Base-by-base conservation (phyloP, 1,140 invertebrate species). In the Drosophila varians region DNA sequence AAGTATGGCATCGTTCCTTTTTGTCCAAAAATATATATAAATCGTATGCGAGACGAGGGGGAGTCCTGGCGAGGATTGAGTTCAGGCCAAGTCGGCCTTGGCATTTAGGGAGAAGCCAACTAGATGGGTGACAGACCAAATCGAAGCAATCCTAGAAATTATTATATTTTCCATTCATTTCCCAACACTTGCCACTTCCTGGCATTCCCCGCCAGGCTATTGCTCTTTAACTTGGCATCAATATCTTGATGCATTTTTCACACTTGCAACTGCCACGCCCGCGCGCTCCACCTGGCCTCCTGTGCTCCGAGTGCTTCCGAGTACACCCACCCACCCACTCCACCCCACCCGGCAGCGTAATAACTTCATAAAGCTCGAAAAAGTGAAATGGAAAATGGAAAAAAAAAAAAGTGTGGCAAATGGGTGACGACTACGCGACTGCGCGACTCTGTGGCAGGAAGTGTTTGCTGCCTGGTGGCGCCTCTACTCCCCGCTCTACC, bases 361-460 rank as follows among this genome's bases (percentile, higher is more conserved):
- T 84, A 84, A 84, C 80, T 84, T 84, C 26, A 86, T 84, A 68
- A 75, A 62, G 34, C 61, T 38, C 56, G 48, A 49, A 74, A 77
- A 73, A 73, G 60, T 72, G 66, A 47, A 71, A 65, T 56, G 47
- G 56, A 78, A 62, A 70, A 46, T 25, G 31, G 19, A 78, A 49
- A 12, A 16, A 23, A 68, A 57, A 60, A 70, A 21, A 38, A 53
- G 21, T 38, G 34, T 40, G 51, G 7, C 23, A 51, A 31, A 40
- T 51, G 45, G 46, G 46, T 34, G 60, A 64, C 40, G 57, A 43
- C 3, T 5, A 31, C 28, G 34, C 23, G 26, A 34, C 54, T 14
- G 23, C 11, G 18, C 18, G 48, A 12, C 9, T 11, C 11, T 25
- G 53, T 40, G 42, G 14, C 56, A 53, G 57, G 28, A 61, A 53